phyloP scores from a whole-genome alignment of 2,888 invertebrate genomes.

The Drosophila percnosoma region DNA sequence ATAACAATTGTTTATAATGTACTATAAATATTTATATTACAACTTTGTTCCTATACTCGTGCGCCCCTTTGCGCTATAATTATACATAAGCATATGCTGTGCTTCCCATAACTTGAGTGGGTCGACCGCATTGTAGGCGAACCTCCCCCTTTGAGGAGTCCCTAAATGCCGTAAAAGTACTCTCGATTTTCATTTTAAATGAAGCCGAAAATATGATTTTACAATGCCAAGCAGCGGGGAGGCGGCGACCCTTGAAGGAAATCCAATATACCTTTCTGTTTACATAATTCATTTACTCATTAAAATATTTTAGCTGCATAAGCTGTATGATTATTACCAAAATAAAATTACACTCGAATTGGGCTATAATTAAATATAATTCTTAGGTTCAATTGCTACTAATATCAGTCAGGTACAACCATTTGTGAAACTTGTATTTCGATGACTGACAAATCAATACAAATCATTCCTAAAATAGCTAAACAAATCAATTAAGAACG shows the following conservation, averaged over 20 bases:
- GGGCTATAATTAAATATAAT: neutral
- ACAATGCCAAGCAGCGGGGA: neutral
- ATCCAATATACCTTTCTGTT: conserved; percentile 2
- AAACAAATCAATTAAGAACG: neutral
- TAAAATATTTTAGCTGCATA: too few species aligned
- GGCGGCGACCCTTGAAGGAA: neutral
- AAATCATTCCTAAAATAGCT: neutral
- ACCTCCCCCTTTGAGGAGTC: neutral
- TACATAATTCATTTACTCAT: conserved; percentile 15
- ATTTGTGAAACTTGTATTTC: neutral
- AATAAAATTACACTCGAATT: neutral
- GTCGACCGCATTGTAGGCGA: neutral
- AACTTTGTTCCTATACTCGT: conserved; percentile 32
- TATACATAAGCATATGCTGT: conserved; percentile 32
- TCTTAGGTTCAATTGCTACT: neutral
- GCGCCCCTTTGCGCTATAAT: neutral
- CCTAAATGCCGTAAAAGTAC: neutral
- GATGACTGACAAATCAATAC: neutral
- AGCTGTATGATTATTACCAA: neutral
- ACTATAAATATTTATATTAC: conserved; percentile 62
- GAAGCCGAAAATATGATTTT: conserved; percentile 23
- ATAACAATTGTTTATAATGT: conserved; percentile 66
- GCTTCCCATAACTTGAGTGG: conserved; percentile 34
- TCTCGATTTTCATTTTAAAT: conserved; percentile 57
- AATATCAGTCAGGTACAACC: neutral